Evolutionary conservation across 2,888 invertebrate genomes (phyloP), one percentile per base, ranked within the genome.

Genomic region (Griposia aprilina): DNA sequence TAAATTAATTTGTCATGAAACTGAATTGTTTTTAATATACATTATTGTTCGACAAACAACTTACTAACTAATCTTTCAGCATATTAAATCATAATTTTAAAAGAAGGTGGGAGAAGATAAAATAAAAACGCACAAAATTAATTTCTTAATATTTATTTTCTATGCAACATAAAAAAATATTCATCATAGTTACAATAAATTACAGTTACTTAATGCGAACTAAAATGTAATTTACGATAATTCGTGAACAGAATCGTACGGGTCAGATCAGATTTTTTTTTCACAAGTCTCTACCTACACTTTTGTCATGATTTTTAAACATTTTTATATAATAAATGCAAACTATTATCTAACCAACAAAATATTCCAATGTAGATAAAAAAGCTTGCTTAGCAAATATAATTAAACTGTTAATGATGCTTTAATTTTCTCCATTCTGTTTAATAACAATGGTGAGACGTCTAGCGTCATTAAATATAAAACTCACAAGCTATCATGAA

Each of bases 141-240:
- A 95, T 96, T 96, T 96, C 95, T 96, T 97, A 96, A 95, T 95
- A 94, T 96, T 96, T 97, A 96, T 96, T 97, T 97, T 97, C 97
- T 97, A 97, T 96, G 97, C 97, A 97, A 97, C 97, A 97, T 97
- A 97, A 97, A 97, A 97, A 97, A 97, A 97, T 97, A 97, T 96
- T 94, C 95, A 96, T 96, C 96, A 93, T 96, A 96, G 96, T 96
- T 96, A 96, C 94, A 96, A 97, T 96, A 96, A 96, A 96, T 96
- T 96, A 97, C 94, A 94, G 94, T 94, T 96, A 96, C 96, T 95
- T 96, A 96, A 94, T 95, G 94, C 94, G 90, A 96, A 96, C 94
- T 95, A 95, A 96, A 95, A 93, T 91, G 93, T 94, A 95, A 93
- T 94, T 93, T 93, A 95, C 93, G 91, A 94, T 93, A 94, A 94